Base-by-base conservation (phyloP, 2,113 vertebrate genomes). In the Hystrix brachyura region DNA sequence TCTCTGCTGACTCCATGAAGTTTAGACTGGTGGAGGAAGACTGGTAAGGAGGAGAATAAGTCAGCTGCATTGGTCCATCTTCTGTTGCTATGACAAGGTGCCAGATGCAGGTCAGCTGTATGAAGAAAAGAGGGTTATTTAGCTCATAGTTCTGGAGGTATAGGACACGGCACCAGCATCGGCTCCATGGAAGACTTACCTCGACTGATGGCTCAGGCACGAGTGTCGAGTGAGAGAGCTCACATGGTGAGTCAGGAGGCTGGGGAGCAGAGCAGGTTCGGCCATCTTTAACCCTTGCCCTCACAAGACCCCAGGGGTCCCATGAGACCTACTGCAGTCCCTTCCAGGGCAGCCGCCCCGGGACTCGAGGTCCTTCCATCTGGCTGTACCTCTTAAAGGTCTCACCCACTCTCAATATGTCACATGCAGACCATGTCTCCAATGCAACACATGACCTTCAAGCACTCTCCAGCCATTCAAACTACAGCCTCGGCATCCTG, bases 251-350 rank as follows among this genome's bases (percentile, higher is more conserved):
- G n/a, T 25, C 10, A 46, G 71, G n/a, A 34, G 32, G 59, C 34
- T 23, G 64, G 7, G 51, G 13, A 12, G 19, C 21, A 18, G 23
- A 2, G 2, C 25, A 13, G 12, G 3, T 9, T 60, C 13, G 0
- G 59, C 13, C 18, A 9, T 15, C 14, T 32, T 21, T 38, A 76
- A 43, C n/a, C 19, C 23, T 86, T 55, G 25, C 19, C 29, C 43
- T 48, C 60, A 34, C 79, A 9, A 48, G 9, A 48, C 48, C 5
- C 29, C 27, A 25, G 27, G n/a, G 48, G 19, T 27, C 18, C 29
- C 48, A 6, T 38, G 46, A 85, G 11, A 21, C 27, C 19, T 19
- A 46, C 71, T 3, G 51, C 38, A 34, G 38, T 55, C 13, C 34
- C 18, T 76, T 14, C 12, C 5, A 38, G 17, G 19, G 25, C 7